phyloP scores from a whole-genome alignment of 2,888 invertebrate genomes.

The Philereme transversata region DNA sequence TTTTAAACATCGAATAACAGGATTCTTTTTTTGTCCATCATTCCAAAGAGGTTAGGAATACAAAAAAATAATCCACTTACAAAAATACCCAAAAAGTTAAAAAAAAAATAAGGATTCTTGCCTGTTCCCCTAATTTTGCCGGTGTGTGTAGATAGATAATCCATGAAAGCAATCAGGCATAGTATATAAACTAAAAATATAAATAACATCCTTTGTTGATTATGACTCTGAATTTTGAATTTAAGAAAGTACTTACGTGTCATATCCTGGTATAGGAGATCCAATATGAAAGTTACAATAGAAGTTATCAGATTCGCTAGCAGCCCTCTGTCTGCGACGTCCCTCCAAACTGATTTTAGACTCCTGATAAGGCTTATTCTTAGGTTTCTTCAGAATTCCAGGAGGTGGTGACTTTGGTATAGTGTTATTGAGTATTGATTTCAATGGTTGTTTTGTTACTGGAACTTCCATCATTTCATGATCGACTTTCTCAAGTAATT shows the following conservation, averaged over 20 bases:
- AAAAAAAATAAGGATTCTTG: no score
- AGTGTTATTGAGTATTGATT: conserved; percentile 78
- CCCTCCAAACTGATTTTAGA: conserved; percentile 60
- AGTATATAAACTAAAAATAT: neutral
- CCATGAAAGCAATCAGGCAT: neutral
- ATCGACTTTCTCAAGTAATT: conserved; percentile 73
- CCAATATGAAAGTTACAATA: conserved; percentile 61
- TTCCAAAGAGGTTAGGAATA: no score
- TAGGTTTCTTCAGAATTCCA: conserved; percentile 76
- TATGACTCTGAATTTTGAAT: neutral
- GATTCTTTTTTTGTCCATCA: no score
- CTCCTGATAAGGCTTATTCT: conserved; percentile 62
- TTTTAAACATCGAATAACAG: no score
- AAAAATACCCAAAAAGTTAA: no score
- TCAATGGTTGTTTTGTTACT: conserved; percentile 69
- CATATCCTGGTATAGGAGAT: conserved; percentile 66
- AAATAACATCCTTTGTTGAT: no score
- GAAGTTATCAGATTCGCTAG: conserved; percentile 79
- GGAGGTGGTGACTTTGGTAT: conserved; percentile 67
- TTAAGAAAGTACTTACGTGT: conserved; percentile 55
- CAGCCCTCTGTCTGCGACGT: conserved; percentile 73
- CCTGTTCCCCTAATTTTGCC: no score
- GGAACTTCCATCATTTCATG: conserved; percentile 73
- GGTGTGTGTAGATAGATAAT: no score
- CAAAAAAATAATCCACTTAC: no score